Evolutionary conservation across 2,113 vertebrate genomes (phyloP), one percentile per base, ranked within the genome.

Genomic region (Noctilio leporinus): DNA sequence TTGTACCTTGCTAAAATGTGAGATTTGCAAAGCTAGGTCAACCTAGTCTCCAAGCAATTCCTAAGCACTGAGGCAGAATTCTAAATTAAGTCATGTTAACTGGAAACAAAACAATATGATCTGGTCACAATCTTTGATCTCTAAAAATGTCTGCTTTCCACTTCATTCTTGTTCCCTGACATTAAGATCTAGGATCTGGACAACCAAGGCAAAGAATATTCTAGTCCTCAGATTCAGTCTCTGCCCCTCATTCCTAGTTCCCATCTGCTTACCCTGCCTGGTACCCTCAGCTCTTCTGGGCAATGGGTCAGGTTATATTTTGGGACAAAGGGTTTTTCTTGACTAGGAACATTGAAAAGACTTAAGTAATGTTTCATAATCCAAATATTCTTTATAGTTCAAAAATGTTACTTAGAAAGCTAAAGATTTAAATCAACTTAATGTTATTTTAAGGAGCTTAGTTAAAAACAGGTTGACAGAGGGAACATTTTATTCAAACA

Each of bases 401-500:
- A 86, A 92, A 57, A 47, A 45, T 51, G 91, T 91, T 49, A 84
- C 81, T 65, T 87, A 73, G 49, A 94, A 86, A 95, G 28, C 12
- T 82, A 72, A 95, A 22, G 62, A 86, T 43, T 90, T 73, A 90
- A 83, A 90, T 94, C 49, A 93, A 90, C 12, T 43, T 73, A 83
- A 65, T 80, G n/a, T 76, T 95, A 85, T 93, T 91, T 95, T 88
- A 87, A 93, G 94, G 38, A 91, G 62, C 49, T 93, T 72, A 62
- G 47, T 95, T 93, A 88, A 89, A 85, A 95, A 89, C 69, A 84
- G 30, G 64, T 85, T 91, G 89, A 84, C 86, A 91, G 59, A 88
- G 69, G 53, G 69, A 96, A 96, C 55, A 89, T 82, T 96, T 95
- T 95, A 93, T 77, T 88, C 62, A 92, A 92, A 83, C 47, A 38